phyloP scores from a whole-genome alignment of 1,140 invertebrate species.

The Drosophila eugracilis region DNA sequence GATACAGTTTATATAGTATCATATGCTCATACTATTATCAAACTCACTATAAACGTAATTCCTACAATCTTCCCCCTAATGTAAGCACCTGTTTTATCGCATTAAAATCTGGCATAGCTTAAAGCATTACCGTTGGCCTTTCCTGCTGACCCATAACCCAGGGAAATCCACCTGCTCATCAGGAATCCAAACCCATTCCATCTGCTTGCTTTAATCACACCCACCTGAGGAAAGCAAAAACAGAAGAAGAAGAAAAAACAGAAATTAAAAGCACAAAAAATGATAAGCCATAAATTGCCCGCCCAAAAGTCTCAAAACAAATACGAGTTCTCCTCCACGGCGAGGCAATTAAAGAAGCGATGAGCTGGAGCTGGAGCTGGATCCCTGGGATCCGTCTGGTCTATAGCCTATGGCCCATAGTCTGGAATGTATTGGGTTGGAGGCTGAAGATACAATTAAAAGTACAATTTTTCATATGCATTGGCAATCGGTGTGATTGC shows the following conservation, averaged over 20 bases:
- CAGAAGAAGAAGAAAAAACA: too few relatives aligned
- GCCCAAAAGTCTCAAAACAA: conserved; percentile 57
- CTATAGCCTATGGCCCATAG: conserved; percentile 1
- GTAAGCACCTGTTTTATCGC: conserved; percentile 2
- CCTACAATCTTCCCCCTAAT: background rate
- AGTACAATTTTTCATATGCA: conserved; percentile 64
- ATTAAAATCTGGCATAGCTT: background rate
- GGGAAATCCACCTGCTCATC: conserved; percentile 16
- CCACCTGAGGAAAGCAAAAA: conserved; percentile 34
- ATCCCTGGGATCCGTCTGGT: background rate
- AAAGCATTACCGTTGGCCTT: conserved; percentile 3
- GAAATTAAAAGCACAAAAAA: conserved; percentile 60
- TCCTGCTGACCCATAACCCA: conserved; percentile 48
- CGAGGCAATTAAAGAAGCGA: conserved; percentile 67
- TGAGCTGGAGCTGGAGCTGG: conserved; percentile 14
- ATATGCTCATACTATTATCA: too few relatives aligned
- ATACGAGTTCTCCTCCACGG: conserved; percentile 41
- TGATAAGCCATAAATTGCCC: conserved; percentile 66
- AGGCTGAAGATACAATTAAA: conserved; percentile 64
- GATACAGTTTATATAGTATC: too few relatives aligned
- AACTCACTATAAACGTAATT: background rate
- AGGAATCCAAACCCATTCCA: conserved; percentile 8
- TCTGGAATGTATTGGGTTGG: conserved; percentile 1
- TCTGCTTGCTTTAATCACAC: conserved; percentile 20
- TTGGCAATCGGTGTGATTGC: conserved; percentile 40